phyloP scores from a whole-genome alignment of 2,888 invertebrate species.

The Pseudoips prasinana region DNA sequence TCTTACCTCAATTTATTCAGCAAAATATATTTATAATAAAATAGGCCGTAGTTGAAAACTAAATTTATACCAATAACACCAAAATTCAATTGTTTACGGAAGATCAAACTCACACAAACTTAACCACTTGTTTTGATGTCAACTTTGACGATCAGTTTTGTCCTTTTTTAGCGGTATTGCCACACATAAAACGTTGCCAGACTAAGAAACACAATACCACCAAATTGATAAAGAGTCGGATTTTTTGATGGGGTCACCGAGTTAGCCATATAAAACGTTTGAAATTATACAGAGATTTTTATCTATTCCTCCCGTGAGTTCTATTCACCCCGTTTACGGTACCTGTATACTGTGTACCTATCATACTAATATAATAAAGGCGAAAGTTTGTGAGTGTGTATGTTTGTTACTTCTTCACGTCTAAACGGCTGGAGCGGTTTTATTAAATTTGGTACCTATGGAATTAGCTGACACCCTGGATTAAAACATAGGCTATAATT shows the following conservation, averaged over 20 bases:
- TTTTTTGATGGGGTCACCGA: background rate
- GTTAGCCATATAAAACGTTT: constrained; percentile 5
- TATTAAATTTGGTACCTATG: too few relatives aligned
- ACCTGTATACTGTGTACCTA: too few relatives aligned
- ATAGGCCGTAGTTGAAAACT: background rate
- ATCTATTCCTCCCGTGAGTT: constrained; percentile 8
- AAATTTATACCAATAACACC: background rate
- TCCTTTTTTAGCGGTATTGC: constrained; percentile 4
- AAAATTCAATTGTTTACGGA: background rate
- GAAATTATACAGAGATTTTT: constrained; percentile 4
- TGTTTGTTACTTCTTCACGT: too few relatives aligned
- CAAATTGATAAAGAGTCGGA: background rate
- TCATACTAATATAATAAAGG: too few relatives aligned
- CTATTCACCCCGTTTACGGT: constrained; percentile 7
- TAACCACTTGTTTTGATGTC: constrained; percentile 2
- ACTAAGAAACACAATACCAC: background rate
- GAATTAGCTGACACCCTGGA: too few relatives aligned
- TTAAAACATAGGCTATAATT: too few relatives aligned
- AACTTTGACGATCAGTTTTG: constrained; percentile 6
- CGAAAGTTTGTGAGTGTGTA: too few relatives aligned
- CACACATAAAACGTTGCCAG: constrained; percentile 3
- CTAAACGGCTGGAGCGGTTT: too few relatives aligned
- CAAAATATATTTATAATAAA: constrained; percentile 2
- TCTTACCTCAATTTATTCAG: constrained; percentile 1
- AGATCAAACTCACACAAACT: too few relatives aligned